Percentiles rank a stretch among this genome's conserved stretches.
phyloP scores from a whole-genome alignment of 2,797 vertebrate species.

The Xerus rutilus region DNA sequence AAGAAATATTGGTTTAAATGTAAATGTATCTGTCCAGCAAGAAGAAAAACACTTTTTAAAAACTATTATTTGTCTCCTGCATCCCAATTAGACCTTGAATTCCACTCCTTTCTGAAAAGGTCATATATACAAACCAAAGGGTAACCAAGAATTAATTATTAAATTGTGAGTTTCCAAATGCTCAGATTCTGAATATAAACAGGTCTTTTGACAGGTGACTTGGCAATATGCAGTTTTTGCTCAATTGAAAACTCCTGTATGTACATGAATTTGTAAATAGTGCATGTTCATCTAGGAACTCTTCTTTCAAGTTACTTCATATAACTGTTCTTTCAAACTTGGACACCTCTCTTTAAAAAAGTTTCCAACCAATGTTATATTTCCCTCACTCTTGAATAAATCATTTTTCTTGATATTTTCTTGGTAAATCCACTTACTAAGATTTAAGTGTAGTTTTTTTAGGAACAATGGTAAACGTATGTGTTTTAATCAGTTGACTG shows the following conservation, averaged over 20 bases:
- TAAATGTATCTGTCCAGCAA: background rate
- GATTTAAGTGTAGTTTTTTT: constrained; percentile 10
- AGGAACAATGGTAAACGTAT: background rate
- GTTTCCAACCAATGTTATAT: background rate
- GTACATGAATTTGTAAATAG: background rate
- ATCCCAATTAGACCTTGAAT: background rate
- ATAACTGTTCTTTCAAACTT: background rate
- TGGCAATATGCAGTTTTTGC: background rate
- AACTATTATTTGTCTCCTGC: background rate
- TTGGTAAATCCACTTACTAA: background rate
- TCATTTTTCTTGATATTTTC: background rate
- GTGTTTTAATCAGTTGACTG: background rate
- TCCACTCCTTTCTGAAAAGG: background rate
- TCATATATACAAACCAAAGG: background rate
- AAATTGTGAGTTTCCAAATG: background rate
- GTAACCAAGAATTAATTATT: background rate
- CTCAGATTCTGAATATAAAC: background rate
- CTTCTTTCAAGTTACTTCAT: background rate
- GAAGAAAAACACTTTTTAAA: background rate
- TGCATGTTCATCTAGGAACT: background rate
- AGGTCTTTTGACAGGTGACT: background rate
- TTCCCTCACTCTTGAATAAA: background rate
- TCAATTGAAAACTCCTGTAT: background rate
- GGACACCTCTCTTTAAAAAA: background rate
- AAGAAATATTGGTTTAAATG: background rate